Conservation (phyloP, 35 echinoderm and acorn worm genomes). For the Apostichopus parvimensis region DNA sequence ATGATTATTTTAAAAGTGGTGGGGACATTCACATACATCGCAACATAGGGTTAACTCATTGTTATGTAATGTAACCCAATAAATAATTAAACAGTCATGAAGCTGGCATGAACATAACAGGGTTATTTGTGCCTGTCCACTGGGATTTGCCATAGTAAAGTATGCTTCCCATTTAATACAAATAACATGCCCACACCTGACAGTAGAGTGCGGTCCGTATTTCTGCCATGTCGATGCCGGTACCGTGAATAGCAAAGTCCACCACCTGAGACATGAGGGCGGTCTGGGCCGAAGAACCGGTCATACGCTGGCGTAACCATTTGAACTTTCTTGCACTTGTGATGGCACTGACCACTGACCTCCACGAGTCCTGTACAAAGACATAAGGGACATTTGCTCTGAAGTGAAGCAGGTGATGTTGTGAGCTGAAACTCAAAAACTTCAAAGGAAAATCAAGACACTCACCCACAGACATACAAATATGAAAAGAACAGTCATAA, state of each 20-base stretch:
- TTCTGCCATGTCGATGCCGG: conserved; percentile 79
- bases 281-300: conserved; percentile 82
- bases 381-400: not conserved
- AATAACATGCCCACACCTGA: conserved; percentile 60
- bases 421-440: no score
- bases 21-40: not conserved
- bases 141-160: no score
- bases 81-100: no score
- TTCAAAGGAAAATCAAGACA: no score
- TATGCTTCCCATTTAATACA: no score
- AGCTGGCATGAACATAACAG: no score
- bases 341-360: conserved; percentile 90
- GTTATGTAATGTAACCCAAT: no score
- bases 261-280: conserved; percentile 90
- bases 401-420: no score
- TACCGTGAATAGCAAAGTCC: conserved; percentile 84
- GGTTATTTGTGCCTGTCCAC: no score
- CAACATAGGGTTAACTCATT: no score
- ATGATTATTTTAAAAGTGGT: not conserved
- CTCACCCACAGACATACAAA: no score
- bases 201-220: conserved; percentile 75
- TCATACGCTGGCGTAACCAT: conserved; percentile 96
- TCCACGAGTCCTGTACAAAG: conserved; percentile 89
- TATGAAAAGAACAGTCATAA: no score
- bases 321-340: conserved; percentile 98